Evolutionary conservation across 2,113 vertebrate genomes (phyloP), one percentile per base, ranked within the genome.

Genomic region (Anolis sagrei): DNA sequence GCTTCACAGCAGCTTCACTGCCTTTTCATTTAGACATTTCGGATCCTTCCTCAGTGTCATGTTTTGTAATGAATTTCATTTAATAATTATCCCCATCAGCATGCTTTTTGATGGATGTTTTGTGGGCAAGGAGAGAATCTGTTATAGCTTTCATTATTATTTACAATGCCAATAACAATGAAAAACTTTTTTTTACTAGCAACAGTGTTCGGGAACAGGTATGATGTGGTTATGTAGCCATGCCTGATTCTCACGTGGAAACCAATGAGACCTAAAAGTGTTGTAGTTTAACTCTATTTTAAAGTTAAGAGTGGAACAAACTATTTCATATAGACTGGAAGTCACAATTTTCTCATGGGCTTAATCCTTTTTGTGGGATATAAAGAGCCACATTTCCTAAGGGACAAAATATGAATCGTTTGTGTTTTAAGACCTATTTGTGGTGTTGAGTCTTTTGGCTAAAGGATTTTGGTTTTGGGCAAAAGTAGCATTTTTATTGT

Each of bases 81-180:
- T 96, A 96, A 95, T 95, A 95, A 95, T 94, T 95, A 94, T 96
- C 92, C 91, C 89, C 95, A 92, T 95, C 93, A 95, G 95, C 95
- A 96, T 96, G 96, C 95, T 95, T 80, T 96, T 92, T 94, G 96
- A 94, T 95, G 94, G 94, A 94, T 90, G 87, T 92, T 92, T 94
- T 93, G 89, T 91, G 88, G 93, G 83, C 93, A 93, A 93, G 91
- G 89, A 93, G 44, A 91, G 91, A 95, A 94, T 94, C 74, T 83
- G 54, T 76, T 90, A 83, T 93, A 93, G 91, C 93, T 86, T 92
- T 92, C 86, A 2, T 92, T 91, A 79, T 89, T 95, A 96, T 93
- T 87, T 94, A 94, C 94, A 93, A 75, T 93, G 90, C 91, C 94
- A 4, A 73, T 94, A 94, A 95, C 89, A 93, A 81, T 92, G 78